Evolutionary conservation across 2,113 vertebrate species (phyloP).

Genomic region (Stictonetta naevosa): DNA sequence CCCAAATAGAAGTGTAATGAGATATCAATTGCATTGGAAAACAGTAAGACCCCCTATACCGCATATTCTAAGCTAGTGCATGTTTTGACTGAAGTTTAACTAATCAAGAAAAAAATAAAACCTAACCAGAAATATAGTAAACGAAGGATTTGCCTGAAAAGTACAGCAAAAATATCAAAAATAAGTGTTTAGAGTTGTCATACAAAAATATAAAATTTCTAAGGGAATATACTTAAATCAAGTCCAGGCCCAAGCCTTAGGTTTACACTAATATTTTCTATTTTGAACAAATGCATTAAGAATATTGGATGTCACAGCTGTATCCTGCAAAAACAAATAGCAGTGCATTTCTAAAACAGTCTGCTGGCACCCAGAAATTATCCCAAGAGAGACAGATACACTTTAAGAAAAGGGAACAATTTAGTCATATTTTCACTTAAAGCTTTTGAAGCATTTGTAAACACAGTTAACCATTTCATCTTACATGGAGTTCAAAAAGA

Average conservation of each 20-base stretch:
- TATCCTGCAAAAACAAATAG: background rate
- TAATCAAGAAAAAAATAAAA: background rate
- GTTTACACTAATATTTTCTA: background rate
- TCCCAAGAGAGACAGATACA: background rate
- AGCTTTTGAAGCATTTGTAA: background rate
- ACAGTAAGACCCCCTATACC: background rate
- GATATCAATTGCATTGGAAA: background rate
- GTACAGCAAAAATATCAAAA: background rate
- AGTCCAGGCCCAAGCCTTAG: background rate
- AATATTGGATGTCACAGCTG: background rate
- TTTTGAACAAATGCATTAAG: background rate
- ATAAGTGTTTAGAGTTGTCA: background rate
- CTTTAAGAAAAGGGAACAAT: background rate
- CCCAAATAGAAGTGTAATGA: background rate
- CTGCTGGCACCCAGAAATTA: background rate
- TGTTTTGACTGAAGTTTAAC: background rate
- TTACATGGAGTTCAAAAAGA: background rate
- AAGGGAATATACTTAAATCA: background rate
- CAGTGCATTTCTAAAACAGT: background rate
- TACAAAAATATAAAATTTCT: background rate
- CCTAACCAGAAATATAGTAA: background rate
- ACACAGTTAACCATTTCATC: background rate
- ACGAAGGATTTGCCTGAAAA: background rate
- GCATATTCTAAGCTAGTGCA: background rate
- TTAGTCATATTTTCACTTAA: background rate